Conservation (phyloP, 2,113 vertebrate species). For the Anoplopoma fimbria region DNA sequence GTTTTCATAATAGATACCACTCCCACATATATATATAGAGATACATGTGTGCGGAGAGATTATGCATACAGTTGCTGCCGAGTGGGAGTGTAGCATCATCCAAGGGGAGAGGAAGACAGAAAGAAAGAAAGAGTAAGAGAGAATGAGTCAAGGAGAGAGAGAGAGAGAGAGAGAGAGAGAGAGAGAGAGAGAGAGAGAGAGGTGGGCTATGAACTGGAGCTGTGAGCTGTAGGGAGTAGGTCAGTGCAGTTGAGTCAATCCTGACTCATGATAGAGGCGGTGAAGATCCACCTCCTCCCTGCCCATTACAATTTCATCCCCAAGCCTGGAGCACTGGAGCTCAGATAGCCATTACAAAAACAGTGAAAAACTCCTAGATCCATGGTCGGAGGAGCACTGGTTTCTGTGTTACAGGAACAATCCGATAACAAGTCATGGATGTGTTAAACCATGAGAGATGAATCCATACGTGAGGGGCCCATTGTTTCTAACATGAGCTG, state of each 20-base stretch:
- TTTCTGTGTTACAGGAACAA: conserved; percentile 31
- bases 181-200: conserved; percentile 32
- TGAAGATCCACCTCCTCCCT: conserved; percentile 78
- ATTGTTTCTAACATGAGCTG: background rate
- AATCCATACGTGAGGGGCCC: background rate
- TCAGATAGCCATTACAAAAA: conserved; percentile 57
- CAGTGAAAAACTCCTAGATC: conserved; percentile 54
- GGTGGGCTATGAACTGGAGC: conserved; percentile 54
- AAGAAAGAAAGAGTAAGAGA: background rate
- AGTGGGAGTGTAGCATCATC: conserved; percentile 73
- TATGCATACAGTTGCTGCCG: conserved; percentile 74
- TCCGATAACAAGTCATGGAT: conserved; percentile 10
- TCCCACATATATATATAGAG: conserved; percentile 47
- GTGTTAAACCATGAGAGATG: background rate
- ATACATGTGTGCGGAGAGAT: conserved; percentile 53
- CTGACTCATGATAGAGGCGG: conserved; percentile 78
- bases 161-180: conserved; percentile 15
- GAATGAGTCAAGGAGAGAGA: background rate
- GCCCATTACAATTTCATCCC: conserved; percentile 71
- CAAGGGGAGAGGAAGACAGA: background rate
- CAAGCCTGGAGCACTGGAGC: conserved; percentile 57
- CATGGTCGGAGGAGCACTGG: conserved; percentile 25
- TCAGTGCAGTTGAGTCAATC: conserved; percentile 78
- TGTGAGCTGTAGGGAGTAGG: conserved; percentile 77
- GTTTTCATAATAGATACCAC: conserved; percentile 63